A percentile compares a stretch with the other conserved stretches of the same genome.
These are phyloP conservation scores for Cheilosia urbana DNA, from an alignment of 2,888 invertebrate genomes.

Conservation along the genomic window DNA sequence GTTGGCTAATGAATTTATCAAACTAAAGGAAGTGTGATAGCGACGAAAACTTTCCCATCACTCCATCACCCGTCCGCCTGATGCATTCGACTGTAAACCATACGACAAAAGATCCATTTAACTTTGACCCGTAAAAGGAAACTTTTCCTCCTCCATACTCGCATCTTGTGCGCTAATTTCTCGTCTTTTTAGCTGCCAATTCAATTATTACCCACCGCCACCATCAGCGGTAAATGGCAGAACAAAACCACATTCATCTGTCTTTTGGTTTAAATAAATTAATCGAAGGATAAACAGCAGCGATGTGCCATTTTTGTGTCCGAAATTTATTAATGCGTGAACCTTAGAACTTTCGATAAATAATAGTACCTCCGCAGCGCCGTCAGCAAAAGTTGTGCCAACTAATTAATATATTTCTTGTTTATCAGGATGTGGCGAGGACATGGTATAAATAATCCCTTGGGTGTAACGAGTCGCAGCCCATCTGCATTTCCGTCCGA, in stretches of 20 bases:
- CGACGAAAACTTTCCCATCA: neutral
- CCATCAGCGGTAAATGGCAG: slow-evolving; percentile 33
- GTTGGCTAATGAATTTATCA: slow-evolving; percentile 12
- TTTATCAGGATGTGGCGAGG: slow-evolving; percentile 42
- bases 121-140: neutral
- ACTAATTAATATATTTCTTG: slow-evolving; percentile 34
- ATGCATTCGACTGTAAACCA: neutral
- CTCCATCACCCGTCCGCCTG: neutral
- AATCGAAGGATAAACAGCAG: slow-evolving; percentile 36
- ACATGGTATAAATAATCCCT: slow-evolving; percentile 3
- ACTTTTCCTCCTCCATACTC: neutral
- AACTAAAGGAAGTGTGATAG: neutral
- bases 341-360: slow-evolving; percentile 44
- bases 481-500: slow-evolving; percentile 11
- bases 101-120: neutral
- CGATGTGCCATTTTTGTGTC: slow-evolving; percentile 1
- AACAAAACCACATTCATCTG: slow-evolving; percentile 51
- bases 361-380: slow-evolving; percentile 29
- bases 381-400: slow-evolving; percentile 43
- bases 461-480: neutral
- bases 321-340: slow-evolving; percentile 54
- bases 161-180: neutral
- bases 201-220: slow-evolving; percentile 52
- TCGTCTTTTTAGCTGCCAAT: slow-evolving; percentile 16
- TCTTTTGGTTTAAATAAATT: slow-evolving; percentile 37